These are phyloP conservation scores for Cyanoliseus patagonus DNA, from an alignment of 2,113 vertebrate species.

Conservation along the genomic window DNA sequence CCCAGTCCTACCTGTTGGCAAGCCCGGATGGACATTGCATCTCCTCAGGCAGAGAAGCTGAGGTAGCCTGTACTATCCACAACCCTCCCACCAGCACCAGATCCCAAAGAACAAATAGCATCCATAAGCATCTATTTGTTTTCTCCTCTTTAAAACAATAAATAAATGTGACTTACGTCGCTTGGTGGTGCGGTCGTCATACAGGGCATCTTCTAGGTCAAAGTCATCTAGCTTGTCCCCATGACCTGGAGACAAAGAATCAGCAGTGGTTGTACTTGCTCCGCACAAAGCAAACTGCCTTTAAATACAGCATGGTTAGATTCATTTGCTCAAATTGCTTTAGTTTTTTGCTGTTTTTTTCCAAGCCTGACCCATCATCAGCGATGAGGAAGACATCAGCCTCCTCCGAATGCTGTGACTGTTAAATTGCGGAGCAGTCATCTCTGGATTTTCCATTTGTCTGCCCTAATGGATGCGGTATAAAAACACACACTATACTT, in stretches of 20 bases:
- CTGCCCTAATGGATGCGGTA: slow-evolving; percentile 14
- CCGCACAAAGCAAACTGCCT: not conserved
- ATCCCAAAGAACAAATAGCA: not conserved
- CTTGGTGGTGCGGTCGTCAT: slow-evolving; percentile 21
- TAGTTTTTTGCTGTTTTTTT: not conserved
- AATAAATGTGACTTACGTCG: slow-evolving; percentile 68
- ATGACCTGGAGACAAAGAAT: slow-evolving; percentile 61
- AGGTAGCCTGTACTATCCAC: not conserved
- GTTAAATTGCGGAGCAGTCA: slow-evolving; percentile 35
- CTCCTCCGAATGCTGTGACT: not conserved
- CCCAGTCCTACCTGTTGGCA: not conserved
- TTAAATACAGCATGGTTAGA: not conserved
- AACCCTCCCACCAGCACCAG: not conserved
- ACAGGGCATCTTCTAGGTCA: slow-evolving; percentile 51
- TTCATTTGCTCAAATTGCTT: slow-evolving; percentile 3
- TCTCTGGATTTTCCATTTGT: slow-evolving; percentile 33
- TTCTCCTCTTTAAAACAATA: not conserved
- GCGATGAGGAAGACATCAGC: slow-evolving; percentile 14
- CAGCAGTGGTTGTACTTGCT: not conserved
- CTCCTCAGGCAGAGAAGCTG: not conserved
- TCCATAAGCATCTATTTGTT: not conserved
- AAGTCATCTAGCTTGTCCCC: slow-evolving; percentile 46
- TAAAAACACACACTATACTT: slow-evolving; percentile 8
- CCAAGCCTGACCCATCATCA: not conserved
- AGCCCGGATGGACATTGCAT: not conserved